These are phyloP conservation scores for Limnodromus scolopaceus DNA, from an alignment of 2,797 vertebrate species.

Conservation along the genomic window DNA sequence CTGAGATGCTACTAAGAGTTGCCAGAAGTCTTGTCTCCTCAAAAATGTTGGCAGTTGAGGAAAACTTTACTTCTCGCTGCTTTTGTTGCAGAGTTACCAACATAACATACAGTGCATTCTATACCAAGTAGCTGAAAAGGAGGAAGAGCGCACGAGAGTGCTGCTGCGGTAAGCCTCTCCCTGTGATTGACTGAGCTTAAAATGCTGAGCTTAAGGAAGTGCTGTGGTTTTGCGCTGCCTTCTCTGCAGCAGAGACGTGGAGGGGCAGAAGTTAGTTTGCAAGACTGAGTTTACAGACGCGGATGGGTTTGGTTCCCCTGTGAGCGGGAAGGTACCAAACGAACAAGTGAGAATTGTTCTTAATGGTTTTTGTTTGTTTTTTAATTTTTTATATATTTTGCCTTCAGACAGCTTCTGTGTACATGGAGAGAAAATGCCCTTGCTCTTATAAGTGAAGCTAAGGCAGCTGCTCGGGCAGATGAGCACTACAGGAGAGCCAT, in stretches of 20 bases:
- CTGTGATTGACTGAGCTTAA: not conserved
- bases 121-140: conserved; percentile 72
- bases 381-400: not conserved
- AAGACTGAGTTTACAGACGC: not conserved
- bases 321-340: not conserved
- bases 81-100: conserved; percentile 79
- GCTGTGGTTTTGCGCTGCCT: not conserved
- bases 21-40: not conserved
- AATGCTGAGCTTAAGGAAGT: not conserved
- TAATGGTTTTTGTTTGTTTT: not conserved
- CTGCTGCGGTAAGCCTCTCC: conserved; percentile 79
- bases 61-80: not conserved
- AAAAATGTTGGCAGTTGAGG: not conserved
- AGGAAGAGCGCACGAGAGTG: conserved; percentile 40
- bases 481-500: conserved; percentile 75
- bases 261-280: not conserved
- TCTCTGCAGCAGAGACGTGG: not conserved
- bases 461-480: conserved; percentile 67
- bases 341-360: not conserved
- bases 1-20: not conserved
- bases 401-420: conserved; percentile 74
- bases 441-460: conserved; percentile 34
- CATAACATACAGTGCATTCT: conserved; percentile 55
- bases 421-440: conserved; percentile 81
- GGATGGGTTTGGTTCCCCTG: not conserved